These are phyloP conservation scores for Cheilosia pagana DNA, from an alignment of 2,888 invertebrate genomes.

Conservation along the genomic window DNA sequence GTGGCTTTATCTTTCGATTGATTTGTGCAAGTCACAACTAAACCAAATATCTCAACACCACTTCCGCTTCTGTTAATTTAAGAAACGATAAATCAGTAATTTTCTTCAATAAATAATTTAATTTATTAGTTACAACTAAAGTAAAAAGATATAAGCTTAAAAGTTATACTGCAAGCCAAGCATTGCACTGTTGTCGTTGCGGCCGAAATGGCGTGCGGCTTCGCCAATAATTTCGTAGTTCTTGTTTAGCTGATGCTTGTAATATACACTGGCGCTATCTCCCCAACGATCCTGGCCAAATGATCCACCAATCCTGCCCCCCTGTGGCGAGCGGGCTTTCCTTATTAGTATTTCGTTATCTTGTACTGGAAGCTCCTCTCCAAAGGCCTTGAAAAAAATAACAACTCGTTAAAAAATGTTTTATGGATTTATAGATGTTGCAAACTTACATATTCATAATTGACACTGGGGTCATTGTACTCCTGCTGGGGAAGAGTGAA, in stretches of 20 bases:
- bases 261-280: background rate
- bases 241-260: slow-evolving; percentile 6
- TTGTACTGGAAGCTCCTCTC: background rate
- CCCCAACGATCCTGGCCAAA: background rate
- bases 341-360: background rate
- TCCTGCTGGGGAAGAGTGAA: slow-evolving; percentile 18
- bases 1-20: no score
- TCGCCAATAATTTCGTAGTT: slow-evolving; percentile 15
- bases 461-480: background rate
- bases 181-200: slow-evolving; percentile 10
- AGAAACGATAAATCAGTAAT: no score
- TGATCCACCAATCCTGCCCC: background rate
- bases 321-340: slow-evolving; percentile 25
- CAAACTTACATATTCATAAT: background rate
- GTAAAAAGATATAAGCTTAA: background rate
- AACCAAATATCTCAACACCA: no score
- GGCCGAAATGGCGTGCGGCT: slow-evolving; percentile 2
- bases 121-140: background rate
- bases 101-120: background rate
- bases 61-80: no score
- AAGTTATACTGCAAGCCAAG: slow-evolving; percentile 14
- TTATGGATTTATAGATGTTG: background rate
- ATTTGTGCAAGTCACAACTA: no score
- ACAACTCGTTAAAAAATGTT: background rate
- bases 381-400: background rate